phyloP scores from a whole-genome alignment of 2,888 invertebrate species.

The Lepidocyrtinus sp. region DNA sequence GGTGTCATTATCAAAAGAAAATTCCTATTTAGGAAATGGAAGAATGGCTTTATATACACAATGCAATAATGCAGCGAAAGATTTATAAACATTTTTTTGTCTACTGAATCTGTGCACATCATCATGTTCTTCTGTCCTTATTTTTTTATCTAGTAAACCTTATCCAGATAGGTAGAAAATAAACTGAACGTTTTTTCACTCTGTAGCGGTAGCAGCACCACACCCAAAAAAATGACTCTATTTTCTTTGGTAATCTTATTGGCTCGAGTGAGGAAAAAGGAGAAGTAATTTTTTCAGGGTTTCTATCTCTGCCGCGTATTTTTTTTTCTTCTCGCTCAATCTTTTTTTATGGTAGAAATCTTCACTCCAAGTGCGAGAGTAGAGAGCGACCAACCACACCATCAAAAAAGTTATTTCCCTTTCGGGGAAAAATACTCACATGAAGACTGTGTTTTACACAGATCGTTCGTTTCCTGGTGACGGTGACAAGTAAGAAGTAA shows the following conservation, averaged over 20 bases:
- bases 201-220: constrained; percentile 63
- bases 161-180: background rate
- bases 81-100: background rate
- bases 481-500: background rate
- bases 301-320: constrained; percentile 40
- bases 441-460: background rate
- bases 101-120: background rate
- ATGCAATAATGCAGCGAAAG: background rate
- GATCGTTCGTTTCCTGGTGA: background rate
- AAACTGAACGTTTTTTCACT: background rate
- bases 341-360: constrained; percentile 19
- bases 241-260: constrained; percentile 70
- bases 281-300: constrained; percentile 66
- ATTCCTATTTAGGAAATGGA: background rate
- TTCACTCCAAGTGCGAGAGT: constrained; percentile 21
- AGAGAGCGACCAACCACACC: background rate
- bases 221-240: constrained; percentile 70
- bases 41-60: background rate
- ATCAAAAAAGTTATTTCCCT: background rate
- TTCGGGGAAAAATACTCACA: background rate
- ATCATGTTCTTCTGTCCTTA: background rate
- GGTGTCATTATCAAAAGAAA: background rate
- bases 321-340: constrained; percentile 37
- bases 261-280: constrained; percentile 67
- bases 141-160: background rate